A percentile compares a stretch with the other conserved stretches of the same genome.
These are phyloP conservation scores for Leuctra nigra DNA, from an alignment of 2,888 invertebrate species.

Conservation along the genomic window DNA sequence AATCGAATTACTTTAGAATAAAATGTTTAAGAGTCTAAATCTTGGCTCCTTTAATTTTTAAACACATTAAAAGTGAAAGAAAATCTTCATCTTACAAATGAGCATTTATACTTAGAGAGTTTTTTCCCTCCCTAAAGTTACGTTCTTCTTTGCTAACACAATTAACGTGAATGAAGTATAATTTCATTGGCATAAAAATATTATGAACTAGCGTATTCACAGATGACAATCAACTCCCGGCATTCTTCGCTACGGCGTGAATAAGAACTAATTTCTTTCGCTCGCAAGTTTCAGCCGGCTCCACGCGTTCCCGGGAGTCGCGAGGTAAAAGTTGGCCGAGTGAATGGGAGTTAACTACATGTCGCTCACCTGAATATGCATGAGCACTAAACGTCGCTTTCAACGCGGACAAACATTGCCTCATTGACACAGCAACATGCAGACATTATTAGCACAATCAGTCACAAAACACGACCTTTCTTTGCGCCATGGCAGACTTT, in stretches of 20 bases:
- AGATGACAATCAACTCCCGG: conserved; percentile 30
- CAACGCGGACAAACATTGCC: conserved; percentile 7
- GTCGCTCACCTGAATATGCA: conserved; percentile 13
- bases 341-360: conserved; percentile 27
- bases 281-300: no score
- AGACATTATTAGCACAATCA: background rate
- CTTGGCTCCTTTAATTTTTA: no score
- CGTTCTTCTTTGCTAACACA: conserved; percentile 26
- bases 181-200: conserved; percentile 27
- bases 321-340: conserved; percentile 26
- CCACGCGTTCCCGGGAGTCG: no score
- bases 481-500: background rate
- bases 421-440: background rate
- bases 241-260: conserved; percentile 24
- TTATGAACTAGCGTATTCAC: conserved; percentile 14
- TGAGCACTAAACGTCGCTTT: conserved; percentile 11
- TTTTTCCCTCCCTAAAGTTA: conserved; percentile 11
- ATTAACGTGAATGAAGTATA: conserved; percentile 25
- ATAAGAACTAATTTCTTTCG: conserved; percentile 29
- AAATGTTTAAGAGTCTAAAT: conserved; percentile 5
- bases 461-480: background rate
- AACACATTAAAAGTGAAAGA: conserved; percentile 5
- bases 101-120: conserved; percentile 2
- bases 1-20: conserved; percentile 14
- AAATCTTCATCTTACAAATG: conserved; percentile 8